phyloP scores from a whole-genome alignment of 2,888 invertebrate species.

The Incurvaria masculella region DNA sequence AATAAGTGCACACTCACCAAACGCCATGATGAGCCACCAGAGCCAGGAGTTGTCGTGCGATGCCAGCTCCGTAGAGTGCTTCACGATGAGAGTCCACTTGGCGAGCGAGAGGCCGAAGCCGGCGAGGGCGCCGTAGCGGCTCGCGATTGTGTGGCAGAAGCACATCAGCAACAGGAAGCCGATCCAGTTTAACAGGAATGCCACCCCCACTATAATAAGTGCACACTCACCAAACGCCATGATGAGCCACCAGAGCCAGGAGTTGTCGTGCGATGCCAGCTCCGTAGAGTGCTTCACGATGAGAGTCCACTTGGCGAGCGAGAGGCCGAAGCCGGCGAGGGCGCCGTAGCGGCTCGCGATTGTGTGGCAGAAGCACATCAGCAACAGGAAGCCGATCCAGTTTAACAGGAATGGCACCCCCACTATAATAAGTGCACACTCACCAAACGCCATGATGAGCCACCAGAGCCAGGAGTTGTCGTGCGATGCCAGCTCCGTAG shows the following conservation, averaged over 20 bases:
- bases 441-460: slow-evolving; percentile 89
- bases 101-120: slow-evolving; percentile 91
- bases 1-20: slow-evolving; percentile 59
- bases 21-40: slow-evolving; percentile 91
- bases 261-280: slow-evolving; percentile 81
- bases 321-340: slow-evolving; percentile 87
- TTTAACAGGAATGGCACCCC: too few relatives aligned
- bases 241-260: slow-evolving; percentile 91
- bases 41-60: slow-evolving; percentile 88
- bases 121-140: slow-evolving; percentile 87
- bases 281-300: slow-evolving; percentile 91
- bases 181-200: slow-evolving; percentile 95
- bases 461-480: slow-evolving; percentile 93
- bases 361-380: slow-evolving; percentile 81
- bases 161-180: slow-evolving; percentile 90
- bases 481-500: slow-evolving; percentile 80
- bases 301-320: slow-evolving; percentile 92
- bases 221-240: slow-evolving; percentile 77
- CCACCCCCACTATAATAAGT: slow-evolving; percentile 71
- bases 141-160: slow-evolving; percentile 92
- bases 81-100: slow-evolving; percentile 94
- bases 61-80: slow-evolving; percentile 84
- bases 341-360: slow-evolving; percentile 88
- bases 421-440: slow-evolving; percentile 22
- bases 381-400: too few relatives aligned